Evolutionary conservation across 64 coral and sea anemone genomes (phyloP).

Genomic region (Pachyseris speciosa): DNA sequence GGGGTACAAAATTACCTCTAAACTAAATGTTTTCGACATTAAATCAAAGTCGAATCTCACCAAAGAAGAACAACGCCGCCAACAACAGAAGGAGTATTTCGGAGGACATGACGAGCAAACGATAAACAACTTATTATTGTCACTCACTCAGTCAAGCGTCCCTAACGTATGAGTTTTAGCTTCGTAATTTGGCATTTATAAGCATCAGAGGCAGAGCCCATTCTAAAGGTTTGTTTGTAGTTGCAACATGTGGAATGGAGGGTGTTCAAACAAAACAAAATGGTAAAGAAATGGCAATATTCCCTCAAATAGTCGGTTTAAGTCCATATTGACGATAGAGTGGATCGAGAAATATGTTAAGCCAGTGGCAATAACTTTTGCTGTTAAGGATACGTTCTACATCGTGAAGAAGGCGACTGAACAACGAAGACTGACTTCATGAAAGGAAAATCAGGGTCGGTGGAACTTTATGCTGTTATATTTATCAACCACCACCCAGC

Average conservation of each 20-base stretch:
- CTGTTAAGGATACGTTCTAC: no score
- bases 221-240: not conserved
- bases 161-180: no score
- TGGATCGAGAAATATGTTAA: no score
- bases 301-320: not conserved
- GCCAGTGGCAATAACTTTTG: no score
- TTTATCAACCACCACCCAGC: no score
- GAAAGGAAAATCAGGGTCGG: no score
- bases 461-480: no score
- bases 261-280: not conserved
- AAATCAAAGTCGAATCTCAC: not conserved
- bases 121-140: no score
- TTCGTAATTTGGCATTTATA: no score
- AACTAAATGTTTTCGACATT: not conserved
- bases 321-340: not conserved
- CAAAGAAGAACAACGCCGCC: not conserved
- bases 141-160: not conserved
- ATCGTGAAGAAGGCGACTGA: no score
- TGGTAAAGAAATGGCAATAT: not conserved
- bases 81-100: not conserved
- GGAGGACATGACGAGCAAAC: not conserved
- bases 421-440: no score
- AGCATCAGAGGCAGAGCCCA: not conserved
- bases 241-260: not conserved
- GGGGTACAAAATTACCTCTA: not conserved